Percentiles rank a stretch among this genome's conserved stretches.
These are phyloP conservation scores for Lampropteryx suffumata DNA, from an alignment of 2,888 invertebrate genomes.

Conservation along the genomic window DNA sequence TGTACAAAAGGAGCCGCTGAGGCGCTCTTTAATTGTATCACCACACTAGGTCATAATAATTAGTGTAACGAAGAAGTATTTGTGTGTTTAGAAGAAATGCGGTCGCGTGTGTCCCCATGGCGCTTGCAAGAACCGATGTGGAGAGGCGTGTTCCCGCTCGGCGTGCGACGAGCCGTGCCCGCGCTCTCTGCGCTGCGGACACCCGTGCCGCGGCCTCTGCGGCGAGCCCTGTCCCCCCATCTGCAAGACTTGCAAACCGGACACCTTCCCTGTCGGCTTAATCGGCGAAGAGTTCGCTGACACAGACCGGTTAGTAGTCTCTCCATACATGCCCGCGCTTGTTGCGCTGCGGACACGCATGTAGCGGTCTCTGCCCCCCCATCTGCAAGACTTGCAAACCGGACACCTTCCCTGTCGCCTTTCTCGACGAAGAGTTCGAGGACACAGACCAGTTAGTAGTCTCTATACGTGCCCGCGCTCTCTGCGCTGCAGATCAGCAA, in stretches of 20 bases:
- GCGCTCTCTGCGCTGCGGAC: slow-evolving; percentile 74
- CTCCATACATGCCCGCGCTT: slow-evolving; percentile 59
- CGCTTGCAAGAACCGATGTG: slow-evolving; percentile 70
- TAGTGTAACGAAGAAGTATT: too few relatives aligned
- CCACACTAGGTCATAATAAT: too few relatives aligned
- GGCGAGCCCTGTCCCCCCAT: slow-evolving; percentile 86
- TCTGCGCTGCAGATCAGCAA: slow-evolving; percentile 82
- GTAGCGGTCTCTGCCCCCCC: slow-evolving; percentile 86
- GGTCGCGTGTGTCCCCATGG: slow-evolving; percentile 72
- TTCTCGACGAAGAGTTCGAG: slow-evolving; percentile 65
- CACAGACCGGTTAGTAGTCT: slow-evolving; percentile 67
- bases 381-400: slow-evolving; percentile 83
- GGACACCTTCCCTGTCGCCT: slow-evolving; percentile 69
- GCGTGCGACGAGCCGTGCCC: slow-evolving; percentile 72
- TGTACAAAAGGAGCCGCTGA: too few relatives aligned
- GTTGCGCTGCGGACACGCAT: slow-evolving; percentile 83
- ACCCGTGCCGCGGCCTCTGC: slow-evolving; percentile 87
- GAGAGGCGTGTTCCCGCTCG: slow-evolving; percentile 64
- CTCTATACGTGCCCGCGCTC: slow-evolving; percentile 59
- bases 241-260: slow-evolving; percentile 83
- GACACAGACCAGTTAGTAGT: slow-evolving; percentile 69
- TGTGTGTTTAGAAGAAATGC: slow-evolving; percentile 70
- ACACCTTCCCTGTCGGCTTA: slow-evolving; percentile 67
- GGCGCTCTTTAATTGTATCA: too few relatives aligned
- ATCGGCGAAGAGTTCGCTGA: slow-evolving; percentile 67